Base-by-base conservation (phyloP, 2,797 vertebrate genomes). In the Nasua narica region DNA sequence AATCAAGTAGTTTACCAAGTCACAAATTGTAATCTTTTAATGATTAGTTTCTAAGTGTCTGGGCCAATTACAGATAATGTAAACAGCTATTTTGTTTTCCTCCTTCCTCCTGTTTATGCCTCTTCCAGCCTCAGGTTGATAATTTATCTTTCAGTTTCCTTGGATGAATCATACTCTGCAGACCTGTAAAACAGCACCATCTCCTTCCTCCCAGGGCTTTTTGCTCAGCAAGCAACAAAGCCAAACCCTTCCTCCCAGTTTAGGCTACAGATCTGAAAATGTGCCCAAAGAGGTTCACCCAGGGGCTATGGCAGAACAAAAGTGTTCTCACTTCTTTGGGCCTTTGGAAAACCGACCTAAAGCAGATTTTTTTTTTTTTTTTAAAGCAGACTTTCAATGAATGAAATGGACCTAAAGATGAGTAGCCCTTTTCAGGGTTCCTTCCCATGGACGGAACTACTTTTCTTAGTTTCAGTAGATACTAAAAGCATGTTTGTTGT, bases 231-330 rank as follows among this genome's bases (percentile, higher is more conserved):
- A 46, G 21, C 65, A 72, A 54, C 35, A 92, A 14, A 91, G 56
- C 40, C 72, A 95, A 89, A 78, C n/a, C 27, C 56, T 67, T 84
- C 37, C 46, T 43, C 14, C 27, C n/a, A 85, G 37, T 84, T 90
- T 88, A 87, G 54, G 19, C 77, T 91, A 35, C 11, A 87, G n/a
- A 70, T 70, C n/a, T 94, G 48, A 87, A 96, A 87, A 72, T 78
- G n/a, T 43, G n/a, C 9, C 70, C 37, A 46, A 78, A 37, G n/a
- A 74, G 37, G 50, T 87, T 92, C 76, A 83, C 19, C 21, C 16
- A 65, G n/a, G 14, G 43, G 32, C 14, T 87, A 50, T 29, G 56
- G 32, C 46, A 85, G 23, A 43, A n/a, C 21, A 90, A 32, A 16
- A 77, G 5, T 79, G 10, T 77, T 65, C 32, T 93, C 21, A 58